Base-by-base conservation (phyloP, 2,888 invertebrate species). In the Thumatha senex region DNA sequence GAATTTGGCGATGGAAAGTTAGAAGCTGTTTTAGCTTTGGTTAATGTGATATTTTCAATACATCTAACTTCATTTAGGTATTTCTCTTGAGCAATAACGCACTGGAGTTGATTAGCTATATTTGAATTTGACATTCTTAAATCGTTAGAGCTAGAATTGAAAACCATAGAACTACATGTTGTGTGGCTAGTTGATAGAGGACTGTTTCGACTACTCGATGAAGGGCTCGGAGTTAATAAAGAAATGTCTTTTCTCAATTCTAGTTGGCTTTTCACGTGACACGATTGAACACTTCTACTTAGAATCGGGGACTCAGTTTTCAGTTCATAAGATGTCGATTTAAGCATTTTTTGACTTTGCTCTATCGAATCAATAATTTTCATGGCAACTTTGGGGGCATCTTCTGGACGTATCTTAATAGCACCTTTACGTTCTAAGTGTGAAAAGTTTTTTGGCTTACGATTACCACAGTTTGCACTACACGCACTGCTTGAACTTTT, bases 131-230 rank as follows among this genome's bases (percentile, higher is more conserved):
- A 91, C 79, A 86, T 92, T 73, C 89, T 84, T 63, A 91, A 76
- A 59, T 91, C 90, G 52, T 90, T 91, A 63, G 89, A 91, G 69
- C 90, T 91, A 66, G 91, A 89, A 70, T 91, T 92, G 67, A 91
- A 89, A n/a, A 90, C 89, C 89, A 92, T 90, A 59, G 92, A 92
- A 68, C 92, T 92, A 78, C 92, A 92, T 14, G 92, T 92, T 15
- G 92, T 92, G 59, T 92, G 91, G 56, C 92, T 92, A 56, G 91
- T 92, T 34, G 92, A 92, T 9, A 92, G 70, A 33, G 92, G 92
- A 67, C 92, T 92, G 54, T 91, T 91, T 77, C 92, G 86, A 78
- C 90, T 90, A 61, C 91, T 90, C 58, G 88, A 86, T 18, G 90
- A 86, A 9, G 92, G 91, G 58, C 91, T 89, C 7, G 90, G 90